These are phyloP conservation scores for Muscina levida DNA, from an alignment of 2,888 invertebrate species.

Conservation along the genomic window DNA sequence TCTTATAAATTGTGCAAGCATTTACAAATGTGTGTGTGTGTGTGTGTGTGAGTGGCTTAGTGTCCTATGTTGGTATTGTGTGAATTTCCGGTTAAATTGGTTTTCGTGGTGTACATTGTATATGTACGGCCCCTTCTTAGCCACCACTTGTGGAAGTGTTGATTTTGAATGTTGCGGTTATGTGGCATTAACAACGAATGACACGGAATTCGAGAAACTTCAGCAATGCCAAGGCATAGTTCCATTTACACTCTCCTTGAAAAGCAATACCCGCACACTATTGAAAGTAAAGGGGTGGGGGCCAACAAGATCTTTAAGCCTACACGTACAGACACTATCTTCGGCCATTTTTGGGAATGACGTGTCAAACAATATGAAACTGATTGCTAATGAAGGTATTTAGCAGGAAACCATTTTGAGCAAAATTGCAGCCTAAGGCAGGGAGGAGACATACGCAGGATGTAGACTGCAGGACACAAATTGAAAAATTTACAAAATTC, in stretches of 20 bases:
- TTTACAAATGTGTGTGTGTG: conserved; percentile 10
- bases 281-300: no score
- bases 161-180: conserved; percentile 57
- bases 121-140: no score
- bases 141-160: conserved; percentile 27
- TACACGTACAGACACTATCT: not conserved
- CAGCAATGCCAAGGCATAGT: not conserved
- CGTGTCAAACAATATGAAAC: conserved; percentile 44
- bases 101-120: not conserved
- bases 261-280: not conserved
- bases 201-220: conserved; percentile 48
- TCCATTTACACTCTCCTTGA: not conserved
- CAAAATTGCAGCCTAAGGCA: no score
- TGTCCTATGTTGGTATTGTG: not conserved
- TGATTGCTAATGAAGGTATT: conserved; percentile 64
- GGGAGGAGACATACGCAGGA: no score
- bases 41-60: conserved; percentile 10
- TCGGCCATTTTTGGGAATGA: conserved; percentile 5
- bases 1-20: no score
- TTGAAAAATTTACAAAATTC: no score
- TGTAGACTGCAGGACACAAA: no score
- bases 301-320: not conserved
- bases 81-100: conserved; percentile 28
- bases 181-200: conserved; percentile 47
- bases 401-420: conserved; percentile 58